Evolutionary conservation across 2,113 vertebrate species (phyloP), one percentile per base, ranked within the genome.

Genomic region (Coturnix japonica): DNA sequence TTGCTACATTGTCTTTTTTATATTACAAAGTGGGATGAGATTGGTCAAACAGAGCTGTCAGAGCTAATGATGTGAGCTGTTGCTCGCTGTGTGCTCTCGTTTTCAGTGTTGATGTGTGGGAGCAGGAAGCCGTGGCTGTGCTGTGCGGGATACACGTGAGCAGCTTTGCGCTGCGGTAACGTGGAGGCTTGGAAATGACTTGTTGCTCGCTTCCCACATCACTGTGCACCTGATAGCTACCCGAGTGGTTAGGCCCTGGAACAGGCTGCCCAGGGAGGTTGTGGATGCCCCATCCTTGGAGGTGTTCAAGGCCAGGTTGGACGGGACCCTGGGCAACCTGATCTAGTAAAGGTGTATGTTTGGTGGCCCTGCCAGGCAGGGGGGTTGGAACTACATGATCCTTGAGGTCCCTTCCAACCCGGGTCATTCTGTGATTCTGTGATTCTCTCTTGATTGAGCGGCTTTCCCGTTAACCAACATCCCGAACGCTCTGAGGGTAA

Each of bases 51-150:
- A 4, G 26, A 7, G 4, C 16, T 0, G 23, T 19, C 4, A 7
- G 28, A 15, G 67, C 6, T 4, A 2, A 0, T 6, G 1, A n/a
- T 2, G 72, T 6, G 39, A 6, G 16, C 41, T 31, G 0, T 2
- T 3, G 39, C 13, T 13, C 31, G 30, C 6, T 7, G 0, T 7
- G 0, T 7, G 0, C 17, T 11, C 5, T 15, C 26, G 8, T 19
- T 9, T 37, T 1, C 2, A 15, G 53, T 18, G 39, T 1, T 10
- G 7, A 2, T 35, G 6, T 3, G 11, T 11, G 39, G 31, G 10
- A 9, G 51, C 11, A 9, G 57, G 33, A 7, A 9, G 5, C 18
- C 0, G 17, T 7, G 20, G 22, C 11, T 17, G 0, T 3, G 1
- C 26, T 15, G 33, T 14, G 3, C 11, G 33, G 18, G 5, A 1